A percentile compares a stretch with the other conserved stretches of the same genome.
These are phyloP conservation scores for Pseudopipra pipra DNA, from an alignment of 2,113 vertebrate species.

Conservation along the genomic window DNA sequence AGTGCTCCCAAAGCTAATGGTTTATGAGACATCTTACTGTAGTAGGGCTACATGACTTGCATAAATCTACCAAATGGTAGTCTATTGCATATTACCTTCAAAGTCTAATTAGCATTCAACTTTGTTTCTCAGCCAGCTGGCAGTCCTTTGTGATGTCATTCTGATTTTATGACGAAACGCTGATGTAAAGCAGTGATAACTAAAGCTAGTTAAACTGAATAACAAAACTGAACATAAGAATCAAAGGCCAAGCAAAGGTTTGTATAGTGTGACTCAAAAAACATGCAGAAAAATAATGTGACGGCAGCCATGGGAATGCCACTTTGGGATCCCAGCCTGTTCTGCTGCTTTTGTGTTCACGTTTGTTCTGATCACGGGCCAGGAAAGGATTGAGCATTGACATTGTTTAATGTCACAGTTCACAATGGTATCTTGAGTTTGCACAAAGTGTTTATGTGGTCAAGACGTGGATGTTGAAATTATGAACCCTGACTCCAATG, in stretches of 20 bases:
- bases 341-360: not conserved
- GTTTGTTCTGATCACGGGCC: not conserved
- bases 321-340: not conserved
- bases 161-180: not conserved
- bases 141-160: not conserved
- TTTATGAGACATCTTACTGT: conserved; percentile 4
- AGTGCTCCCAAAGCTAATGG: conserved; percentile 30
- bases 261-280: not conserved
- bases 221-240: not conserved
- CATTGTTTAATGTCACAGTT: not conserved
- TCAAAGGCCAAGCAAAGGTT: not conserved
- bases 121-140: not conserved
- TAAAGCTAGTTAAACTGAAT: not conserved
- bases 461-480: not conserved
- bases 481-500: not conserved
- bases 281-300: not conserved
- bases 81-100: not conserved
- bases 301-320: not conserved
- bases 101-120: not conserved
- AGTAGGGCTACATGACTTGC: conserved; percentile 46
- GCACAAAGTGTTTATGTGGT: not conserved
- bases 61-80: conserved; percentile 43
- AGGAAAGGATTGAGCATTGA: not conserved
- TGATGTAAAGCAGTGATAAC: not conserved
- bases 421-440: not conserved